These are phyloP conservation scores for Helicolenus hilgendorfi DNA, from an alignment of 2,797 vertebrate genomes.

Conservation along the genomic window DNA sequence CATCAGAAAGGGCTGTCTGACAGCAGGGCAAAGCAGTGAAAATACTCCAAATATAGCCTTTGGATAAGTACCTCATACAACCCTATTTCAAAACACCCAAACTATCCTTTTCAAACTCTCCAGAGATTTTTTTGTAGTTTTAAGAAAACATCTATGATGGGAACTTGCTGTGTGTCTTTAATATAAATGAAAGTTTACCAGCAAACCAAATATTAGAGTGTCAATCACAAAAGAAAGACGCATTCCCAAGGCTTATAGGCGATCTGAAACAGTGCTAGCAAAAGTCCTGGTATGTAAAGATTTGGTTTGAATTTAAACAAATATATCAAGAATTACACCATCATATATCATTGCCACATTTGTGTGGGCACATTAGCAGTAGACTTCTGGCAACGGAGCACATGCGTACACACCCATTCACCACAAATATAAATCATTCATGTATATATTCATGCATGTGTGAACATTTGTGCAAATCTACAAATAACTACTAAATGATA, in stretches of 20 bases:
- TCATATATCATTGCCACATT: background rate
- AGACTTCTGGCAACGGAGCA: background rate
- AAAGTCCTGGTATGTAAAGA: background rate
- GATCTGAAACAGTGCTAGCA: background rate
- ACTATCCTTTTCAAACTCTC: background rate
- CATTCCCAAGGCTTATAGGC: background rate
- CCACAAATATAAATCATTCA: constrained; percentile 14
- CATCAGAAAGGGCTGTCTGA: no score
- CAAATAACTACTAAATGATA: background rate
- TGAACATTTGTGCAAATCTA: background rate
- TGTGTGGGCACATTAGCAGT: background rate
- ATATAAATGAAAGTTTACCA: background rate
- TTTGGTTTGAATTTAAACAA: background rate
- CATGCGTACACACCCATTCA: background rate
- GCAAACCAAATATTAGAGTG: background rate
- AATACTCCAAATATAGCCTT: background rate
- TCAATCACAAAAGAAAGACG: background rate
- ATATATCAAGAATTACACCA: background rate
- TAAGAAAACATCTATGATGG: background rate
- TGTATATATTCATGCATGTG: background rate
- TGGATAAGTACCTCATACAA: background rate
- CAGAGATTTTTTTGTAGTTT: background rate
- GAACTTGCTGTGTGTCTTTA: background rate
- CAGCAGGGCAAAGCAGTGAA: no score
- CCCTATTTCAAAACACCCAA: background rate